These are phyloP conservation scores for Pyrochroa serraticornis DNA, from an alignment of 2,888 invertebrate genomes.

Conservation along the genomic window DNA sequence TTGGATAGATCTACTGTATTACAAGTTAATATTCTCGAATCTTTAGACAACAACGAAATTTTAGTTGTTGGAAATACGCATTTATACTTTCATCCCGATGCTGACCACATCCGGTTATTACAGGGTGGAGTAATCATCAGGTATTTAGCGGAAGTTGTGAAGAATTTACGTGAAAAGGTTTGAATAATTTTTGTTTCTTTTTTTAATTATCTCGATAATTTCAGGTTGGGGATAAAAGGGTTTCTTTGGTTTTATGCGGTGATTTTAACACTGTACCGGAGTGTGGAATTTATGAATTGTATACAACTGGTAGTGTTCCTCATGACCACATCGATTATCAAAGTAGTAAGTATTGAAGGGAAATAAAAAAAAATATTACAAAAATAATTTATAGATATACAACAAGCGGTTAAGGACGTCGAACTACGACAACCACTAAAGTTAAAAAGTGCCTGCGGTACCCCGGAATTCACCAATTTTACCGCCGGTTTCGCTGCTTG, in stretches of 20 bases:
- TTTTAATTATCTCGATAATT: conserved; percentile 7
- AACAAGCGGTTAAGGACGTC: conserved; percentile 70
- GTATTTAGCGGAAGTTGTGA: conserved; percentile 69
- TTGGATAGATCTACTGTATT: conserved; percentile 70
- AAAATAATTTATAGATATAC: conserved; percentile 60
- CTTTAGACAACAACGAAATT: conserved; percentile 60
- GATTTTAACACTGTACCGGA: conserved; percentile 93
- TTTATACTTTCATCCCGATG: conserved; percentile 90
- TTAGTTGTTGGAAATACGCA: conserved; percentile 84
- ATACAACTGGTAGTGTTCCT: conserved; percentile 72
- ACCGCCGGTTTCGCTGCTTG: conserved; percentile 84
- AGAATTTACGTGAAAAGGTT: conserved; percentile 54
- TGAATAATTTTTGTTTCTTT: neutral
- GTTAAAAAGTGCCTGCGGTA: conserved; percentile 83
- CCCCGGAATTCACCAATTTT: conserved; percentile 85
- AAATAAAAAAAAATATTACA: neutral
- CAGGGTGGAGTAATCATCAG: conserved; percentile 79
- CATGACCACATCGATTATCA: conserved; percentile 75
- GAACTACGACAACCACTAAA: conserved; percentile 69
- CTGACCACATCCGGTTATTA: conserved; percentile 85
- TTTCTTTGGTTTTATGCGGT: conserved; percentile 83
- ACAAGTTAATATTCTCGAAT: conserved; percentile 66
- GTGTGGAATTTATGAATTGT: conserved; percentile 81
- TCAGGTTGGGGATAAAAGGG: conserved; percentile 56
- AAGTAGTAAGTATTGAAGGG: conserved; percentile 68